phyloP scores from a whole-genome alignment of 2,888 invertebrate species.

The Acrocyrtus sp. region DNA sequence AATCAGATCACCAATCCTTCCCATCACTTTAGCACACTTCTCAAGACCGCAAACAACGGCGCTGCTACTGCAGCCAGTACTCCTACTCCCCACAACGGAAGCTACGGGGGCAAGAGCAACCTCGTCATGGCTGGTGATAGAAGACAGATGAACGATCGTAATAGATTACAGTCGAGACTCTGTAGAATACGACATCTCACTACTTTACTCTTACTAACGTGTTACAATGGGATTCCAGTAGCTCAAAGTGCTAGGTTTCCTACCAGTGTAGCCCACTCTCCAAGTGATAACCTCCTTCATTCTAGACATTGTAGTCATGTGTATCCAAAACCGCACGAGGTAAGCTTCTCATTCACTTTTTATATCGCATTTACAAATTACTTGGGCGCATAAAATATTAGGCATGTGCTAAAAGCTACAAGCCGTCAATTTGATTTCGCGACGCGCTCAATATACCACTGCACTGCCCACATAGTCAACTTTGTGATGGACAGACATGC shows the following conservation, averaged over 20 bases:
- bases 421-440: too few species aligned
- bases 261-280: not conserved
- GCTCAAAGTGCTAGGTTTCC: constrained; percentile 29
- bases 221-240: constrained; percentile 21
- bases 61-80: not conserved
- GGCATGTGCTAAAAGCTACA: too few species aligned
- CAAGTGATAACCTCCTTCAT: constrained; percentile 34
- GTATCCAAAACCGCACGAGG: constrained; percentile 77
- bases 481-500: not conserved
- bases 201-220: constrained; percentile 7
- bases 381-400: too few species aligned
- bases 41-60: not conserved
- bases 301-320: constrained; percentile 71
- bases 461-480: too few species aligned
- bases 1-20: not conserved
- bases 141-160: constrained; percentile 17
- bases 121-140: constrained; percentile 27
- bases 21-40: not conserved
- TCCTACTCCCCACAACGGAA: not conserved
- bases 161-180: not conserved
- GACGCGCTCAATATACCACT: too few species aligned
- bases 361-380: too few species aligned
- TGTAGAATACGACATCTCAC: constrained; percentile 19
- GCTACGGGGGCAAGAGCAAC: not conserved
- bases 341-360: too few species aligned